These are phyloP conservation scores for Melanaphis sacchari DNA, from an alignment of 1,140 invertebrate genomes.

Conservation along the genomic window DNA sequence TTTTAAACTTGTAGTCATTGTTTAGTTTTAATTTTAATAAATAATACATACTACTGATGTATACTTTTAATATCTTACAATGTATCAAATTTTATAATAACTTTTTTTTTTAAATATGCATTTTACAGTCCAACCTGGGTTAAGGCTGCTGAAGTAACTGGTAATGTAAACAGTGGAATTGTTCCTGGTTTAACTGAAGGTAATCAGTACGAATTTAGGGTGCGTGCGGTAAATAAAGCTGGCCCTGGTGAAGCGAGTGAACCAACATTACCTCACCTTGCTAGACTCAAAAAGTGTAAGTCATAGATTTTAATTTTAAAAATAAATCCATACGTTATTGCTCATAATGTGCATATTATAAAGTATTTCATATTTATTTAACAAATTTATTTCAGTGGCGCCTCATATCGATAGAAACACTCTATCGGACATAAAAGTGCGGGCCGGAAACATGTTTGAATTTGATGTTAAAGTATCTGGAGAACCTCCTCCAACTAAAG, in stretches of 20 bases:
- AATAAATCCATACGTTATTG: neutral
- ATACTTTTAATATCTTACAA: neutral
- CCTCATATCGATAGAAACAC: slow-evolving; percentile 94
- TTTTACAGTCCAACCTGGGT: slow-evolving; percentile 79
- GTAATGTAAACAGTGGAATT: slow-evolving; percentile 81
- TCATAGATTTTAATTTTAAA: neutral
- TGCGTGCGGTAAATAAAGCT: slow-evolving; percentile 92
- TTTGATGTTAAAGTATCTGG: slow-evolving; percentile 93
- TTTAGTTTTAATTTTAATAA: neutral
- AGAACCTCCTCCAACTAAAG: slow-evolving; percentile 91
- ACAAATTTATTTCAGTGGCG: slow-evolving; percentile 69
- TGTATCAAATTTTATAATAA: neutral
- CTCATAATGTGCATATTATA: neutral
- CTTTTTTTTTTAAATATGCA: neutral
- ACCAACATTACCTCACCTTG: slow-evolving; percentile 84
- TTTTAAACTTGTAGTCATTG: neutral
- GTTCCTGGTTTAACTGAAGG: slow-evolving; percentile 91
- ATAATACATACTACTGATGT: neutral
- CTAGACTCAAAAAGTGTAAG: slow-evolving; percentile 87
- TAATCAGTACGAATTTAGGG: slow-evolving; percentile 91
- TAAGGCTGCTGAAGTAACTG: slow-evolving; percentile 83
- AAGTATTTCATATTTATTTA: neutral
- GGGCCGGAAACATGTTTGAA: slow-evolving; percentile 91
- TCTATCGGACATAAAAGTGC: slow-evolving; percentile 90
- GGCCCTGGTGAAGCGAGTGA: slow-evolving; percentile 91